Evolutionary conservation across 2,888 invertebrate species (phyloP).

Genomic region (Encarsia formosa): DNA sequence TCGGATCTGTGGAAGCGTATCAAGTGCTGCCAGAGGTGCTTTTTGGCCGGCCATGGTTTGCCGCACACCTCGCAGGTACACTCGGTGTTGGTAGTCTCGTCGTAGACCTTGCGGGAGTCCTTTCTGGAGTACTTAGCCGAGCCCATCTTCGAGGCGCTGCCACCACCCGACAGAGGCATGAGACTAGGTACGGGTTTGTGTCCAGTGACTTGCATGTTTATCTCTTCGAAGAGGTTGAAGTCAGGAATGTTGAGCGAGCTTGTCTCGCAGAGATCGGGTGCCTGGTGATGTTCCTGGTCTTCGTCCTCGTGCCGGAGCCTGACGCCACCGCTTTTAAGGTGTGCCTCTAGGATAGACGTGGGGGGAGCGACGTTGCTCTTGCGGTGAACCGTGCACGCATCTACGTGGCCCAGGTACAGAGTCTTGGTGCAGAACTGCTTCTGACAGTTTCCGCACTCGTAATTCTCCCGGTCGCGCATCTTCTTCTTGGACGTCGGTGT

Average conservation of each 20-base stretch:
- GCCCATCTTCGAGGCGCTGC: constrained; percentile 29
- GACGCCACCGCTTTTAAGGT: constrained; percentile 32
- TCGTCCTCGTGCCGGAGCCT: constrained; percentile 23
- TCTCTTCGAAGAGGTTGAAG: constrained; percentile 48
- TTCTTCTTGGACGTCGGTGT: constrained; percentile 27
- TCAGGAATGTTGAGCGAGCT: constrained; percentile 47
- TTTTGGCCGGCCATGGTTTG: constrained; percentile 60
- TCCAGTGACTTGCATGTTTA: constrained; percentile 47
- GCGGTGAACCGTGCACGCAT: constrained; percentile 39
- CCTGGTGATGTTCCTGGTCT: too few relatives aligned
- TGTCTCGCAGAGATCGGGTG: constrained; percentile 35
- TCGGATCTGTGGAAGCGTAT: constrained; percentile 57
- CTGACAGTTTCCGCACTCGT: constrained; percentile 45
- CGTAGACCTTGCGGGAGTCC: constrained; percentile 55
- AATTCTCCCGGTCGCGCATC: constrained; percentile 38
- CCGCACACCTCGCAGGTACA: constrained; percentile 57
- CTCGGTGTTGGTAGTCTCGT: constrained; percentile 51
- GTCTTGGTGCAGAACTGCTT: constrained; percentile 46
- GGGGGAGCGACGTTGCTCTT: constrained; percentile 14
- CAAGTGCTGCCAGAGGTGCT: constrained; percentile 61
- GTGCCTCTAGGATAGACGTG: constrained; percentile 43
- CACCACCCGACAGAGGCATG: constrained; percentile 37
- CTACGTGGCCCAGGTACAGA: constrained; percentile 45
- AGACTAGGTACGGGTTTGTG: constrained; percentile 47
- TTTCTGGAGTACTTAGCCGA: constrained; percentile 45